phyloP scores from a whole-genome alignment of 2,888 invertebrate species.

The Cheilosia vernalis region DNA sequence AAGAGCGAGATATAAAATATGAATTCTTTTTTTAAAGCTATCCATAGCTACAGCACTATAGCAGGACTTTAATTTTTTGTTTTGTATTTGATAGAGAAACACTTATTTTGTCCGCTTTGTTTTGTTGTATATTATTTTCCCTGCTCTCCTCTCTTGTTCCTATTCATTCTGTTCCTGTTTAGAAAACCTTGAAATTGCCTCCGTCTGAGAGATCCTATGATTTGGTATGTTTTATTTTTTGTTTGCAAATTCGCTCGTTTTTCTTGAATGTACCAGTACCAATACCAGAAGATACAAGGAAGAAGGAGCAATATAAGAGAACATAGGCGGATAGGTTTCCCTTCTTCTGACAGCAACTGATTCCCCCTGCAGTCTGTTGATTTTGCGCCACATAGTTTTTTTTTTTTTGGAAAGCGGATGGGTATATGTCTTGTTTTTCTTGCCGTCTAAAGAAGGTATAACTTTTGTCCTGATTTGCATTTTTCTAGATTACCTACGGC shows the following conservation, averaged over 20 bases:
- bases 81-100: conserved; percentile 30
- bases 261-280: conserved; percentile 18
- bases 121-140: conserved; percentile 40
- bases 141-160: conserved; percentile 16
- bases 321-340: conserved; percentile 55
- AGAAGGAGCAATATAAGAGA: conserved; percentile 25
- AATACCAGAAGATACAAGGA: conserved; percentile 12
- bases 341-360: conserved; percentile 31
- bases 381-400: conserved; percentile 42
- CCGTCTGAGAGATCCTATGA: conserved; percentile 60
- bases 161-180: conserved; percentile 58
- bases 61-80: conserved; percentile 10
- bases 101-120: conserved; percentile 39
- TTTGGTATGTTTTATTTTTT: conserved; percentile 17
- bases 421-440: conserved; percentile 18
- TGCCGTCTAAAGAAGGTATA: conserved; percentile 21
- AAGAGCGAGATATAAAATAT: conserved; percentile 32
- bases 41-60: not conserved
- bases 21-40: conserved; percentile 25
- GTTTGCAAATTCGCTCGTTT: conserved; percentile 44
- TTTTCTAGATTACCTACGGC: conserved; percentile 24
- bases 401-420: not conserved
- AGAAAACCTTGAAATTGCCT: conserved; percentile 71
- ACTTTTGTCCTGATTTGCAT: conserved; percentile 62
- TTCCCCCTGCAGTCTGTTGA: conserved; percentile 58